A percentile compares a stretch with the other conserved stretches of the same genome.
Conservation (phyloP, 2,113 vertebrate genomes). For the Microcebus ravelobensis region DNA sequence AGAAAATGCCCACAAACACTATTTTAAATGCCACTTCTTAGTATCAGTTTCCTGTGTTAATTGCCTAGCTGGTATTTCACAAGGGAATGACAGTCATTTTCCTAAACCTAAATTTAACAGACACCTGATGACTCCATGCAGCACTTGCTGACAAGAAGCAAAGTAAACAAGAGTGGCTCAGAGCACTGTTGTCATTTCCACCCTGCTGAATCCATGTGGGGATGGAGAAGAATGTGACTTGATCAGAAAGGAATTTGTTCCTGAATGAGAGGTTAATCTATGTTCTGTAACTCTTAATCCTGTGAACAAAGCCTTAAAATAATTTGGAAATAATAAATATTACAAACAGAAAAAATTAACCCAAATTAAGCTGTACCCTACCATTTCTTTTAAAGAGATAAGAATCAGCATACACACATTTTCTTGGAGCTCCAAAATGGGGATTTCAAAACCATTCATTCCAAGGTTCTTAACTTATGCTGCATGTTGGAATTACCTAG, state of each 20-base stretch:
- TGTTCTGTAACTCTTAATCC: slow-evolving; percentile 39
- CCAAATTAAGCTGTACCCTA: neutral
- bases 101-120: slow-evolving; percentile 11
- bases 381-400: neutral
- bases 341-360: neutral
- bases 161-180: neutral
- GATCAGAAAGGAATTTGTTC: slow-evolving; percentile 52
- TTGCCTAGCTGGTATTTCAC: neutral
- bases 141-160: neutral
- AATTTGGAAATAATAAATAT: neutral
- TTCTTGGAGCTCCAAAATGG: neutral
- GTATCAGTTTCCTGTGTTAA: neutral
- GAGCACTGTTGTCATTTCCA: neutral
- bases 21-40: neutral
- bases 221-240: neutral
- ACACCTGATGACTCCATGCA: neutral
- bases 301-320: neutral
- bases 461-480: neutral
- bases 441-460: neutral
- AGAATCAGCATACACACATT: neutral
- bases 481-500: neutral
- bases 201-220: neutral
- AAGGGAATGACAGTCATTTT: neutral
- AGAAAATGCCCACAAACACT: neutral
- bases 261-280: neutral